phyloP scores from a whole-genome alignment of 37 sponge, comb jelly and placozoan species.

The Halichondria panicea region DNA sequence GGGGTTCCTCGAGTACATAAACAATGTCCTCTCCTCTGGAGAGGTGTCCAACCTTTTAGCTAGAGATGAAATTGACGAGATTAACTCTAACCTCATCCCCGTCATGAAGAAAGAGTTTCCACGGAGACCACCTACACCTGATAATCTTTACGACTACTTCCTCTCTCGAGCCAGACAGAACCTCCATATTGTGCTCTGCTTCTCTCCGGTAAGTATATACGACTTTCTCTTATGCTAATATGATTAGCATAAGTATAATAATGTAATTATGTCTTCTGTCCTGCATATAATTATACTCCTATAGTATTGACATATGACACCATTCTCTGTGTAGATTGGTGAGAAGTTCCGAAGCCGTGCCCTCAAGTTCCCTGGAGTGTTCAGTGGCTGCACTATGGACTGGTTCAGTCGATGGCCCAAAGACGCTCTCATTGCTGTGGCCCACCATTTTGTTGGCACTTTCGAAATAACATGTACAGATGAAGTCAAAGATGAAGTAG shows the following conservation, averaged over 20 bases:
- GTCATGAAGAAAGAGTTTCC: conserved; percentile 99
- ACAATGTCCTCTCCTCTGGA: conserved; percentile 99
- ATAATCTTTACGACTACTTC: conserved; percentile 98
- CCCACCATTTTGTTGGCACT: conserved; percentile 87
- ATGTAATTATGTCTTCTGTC: neutral
- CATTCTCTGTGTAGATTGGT: conserved; percentile 89
- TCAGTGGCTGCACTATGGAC: conserved; percentile 99
- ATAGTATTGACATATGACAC: conserved; percentile 75
- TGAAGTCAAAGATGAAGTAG: conserved; percentile 86
- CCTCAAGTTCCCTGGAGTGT: conserved; percentile 98
- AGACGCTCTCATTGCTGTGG: conserved; percentile 97
- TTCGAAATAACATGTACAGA: conserved; percentile 85
- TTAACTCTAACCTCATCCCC: conserved; percentile 85
- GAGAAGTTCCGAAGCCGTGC: conserved; percentile 97
- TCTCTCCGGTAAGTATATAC: conserved; percentile 91
- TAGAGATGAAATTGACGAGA: conserved; percentile 98
- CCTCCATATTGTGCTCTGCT: conserved; percentile 98
- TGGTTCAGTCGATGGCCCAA: conserved; percentile 99
- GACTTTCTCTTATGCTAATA: too few species aligned
- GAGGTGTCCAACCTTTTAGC: conserved; percentile 97
- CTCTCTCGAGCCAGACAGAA: conserved; percentile 92
- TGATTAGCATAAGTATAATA: neutral
- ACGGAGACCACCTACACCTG: conserved; percentile 94
- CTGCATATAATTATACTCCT: too few species aligned
- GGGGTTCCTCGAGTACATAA: conserved; percentile 98